Base-by-base conservation (phyloP, 2,797 vertebrate species). In the Rachycentron canadum region DNA sequence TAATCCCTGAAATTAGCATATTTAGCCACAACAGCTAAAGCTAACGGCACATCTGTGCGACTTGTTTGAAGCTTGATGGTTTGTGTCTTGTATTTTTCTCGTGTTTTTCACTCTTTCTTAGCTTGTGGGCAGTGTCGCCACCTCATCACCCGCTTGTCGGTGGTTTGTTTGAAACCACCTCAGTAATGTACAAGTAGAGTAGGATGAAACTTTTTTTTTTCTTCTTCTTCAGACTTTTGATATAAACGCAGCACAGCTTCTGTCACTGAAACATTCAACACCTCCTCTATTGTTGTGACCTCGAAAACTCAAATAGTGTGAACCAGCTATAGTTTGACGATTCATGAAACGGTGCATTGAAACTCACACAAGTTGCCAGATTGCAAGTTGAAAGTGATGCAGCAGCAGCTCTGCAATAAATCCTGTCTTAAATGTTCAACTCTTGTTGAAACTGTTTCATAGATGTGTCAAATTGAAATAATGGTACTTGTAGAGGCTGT, bases 111-210 rank as follows among this genome's bases (percentile, higher is more conserved):
- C 25, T 49, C 17, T 64, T 8, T 28, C 17, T 43, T 21, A 57
- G 6, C 28, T 60, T 25, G 47, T 45, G 11, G 25, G 19, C 70
- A 73, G 7, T 7, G 56, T 7, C 82, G 59, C 58, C 77, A 83
- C 11, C 55, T 87, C 70, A 67, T 12, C 68, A 76, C 59, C 47
- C 74, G 68, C 50, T 13, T 26, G 36, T 64, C 26, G 32, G 21
- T 45, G 59, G 38, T 7, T 26, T 45, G 8, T 23, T 30, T 38
- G 2, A 32, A 43, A 60, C 59, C 21, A 28, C 1, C 7, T 10
- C 5, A 0, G 7, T 49, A 2, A 5, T 57, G 43, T 25, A 38
- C 7, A 63, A 2, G 38, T 19, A 14, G 11, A 21, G 40, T 9
- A 7, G 53, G 4, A 52, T 12, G 13, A 13, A 69, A n/a, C 4